Percentiles rank a stretch among this genome's conserved stretches.
These are phyloP conservation scores for Sebastes hubbsi DNA, from an alignment of 2,797 vertebrate species.

Conservation along the genomic window DNA sequence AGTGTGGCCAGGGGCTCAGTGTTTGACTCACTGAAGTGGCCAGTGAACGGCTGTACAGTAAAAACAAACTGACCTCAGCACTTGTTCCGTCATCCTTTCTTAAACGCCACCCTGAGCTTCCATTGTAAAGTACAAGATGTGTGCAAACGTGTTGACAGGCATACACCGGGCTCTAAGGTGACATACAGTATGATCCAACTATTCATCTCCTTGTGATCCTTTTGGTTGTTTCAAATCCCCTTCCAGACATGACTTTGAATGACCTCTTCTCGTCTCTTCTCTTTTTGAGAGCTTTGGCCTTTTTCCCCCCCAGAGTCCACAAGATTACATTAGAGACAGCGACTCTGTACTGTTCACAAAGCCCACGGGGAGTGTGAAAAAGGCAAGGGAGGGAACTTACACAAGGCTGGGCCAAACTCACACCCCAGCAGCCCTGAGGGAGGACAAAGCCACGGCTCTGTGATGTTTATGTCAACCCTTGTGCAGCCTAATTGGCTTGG, in stretches of 20 bases:
- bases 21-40: conserved; percentile 50
- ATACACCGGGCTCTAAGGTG: conserved; percentile 1
- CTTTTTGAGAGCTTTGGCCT: conserved; percentile 33
- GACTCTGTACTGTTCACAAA: conserved; percentile 46
- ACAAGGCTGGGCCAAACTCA: conserved; percentile 40
- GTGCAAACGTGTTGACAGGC: conserved; percentile 44
- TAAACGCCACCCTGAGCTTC: conserved; percentile 9
- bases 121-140: conserved; percentile 17
- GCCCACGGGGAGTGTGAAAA: conserved; percentile 60
- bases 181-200: conserved; percentile 4
- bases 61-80: conserved; percentile 39
- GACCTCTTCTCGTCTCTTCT: conserved; percentile 26
- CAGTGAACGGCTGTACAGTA: conserved; percentile 8
- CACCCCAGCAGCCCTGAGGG: conserved; percentile 31
- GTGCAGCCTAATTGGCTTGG: conserved; percentile 59
- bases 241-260: conserved; percentile 43
- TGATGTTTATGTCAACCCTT: conserved; percentile 51
- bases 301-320: conserved; percentile 39
- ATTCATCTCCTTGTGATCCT: conserved; percentile 30
- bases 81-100: conserved; percentile 34
- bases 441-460: conserved; percentile 32
- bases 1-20: not conserved
- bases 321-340: conserved; percentile 63
- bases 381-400: conserved; percentile 56
- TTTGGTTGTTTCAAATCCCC: conserved; percentile 10